These are phyloP conservation scores for Myotis brandtii DNA, from an alignment of 2,113 vertebrate genomes.

Conservation along the genomic window DNA sequence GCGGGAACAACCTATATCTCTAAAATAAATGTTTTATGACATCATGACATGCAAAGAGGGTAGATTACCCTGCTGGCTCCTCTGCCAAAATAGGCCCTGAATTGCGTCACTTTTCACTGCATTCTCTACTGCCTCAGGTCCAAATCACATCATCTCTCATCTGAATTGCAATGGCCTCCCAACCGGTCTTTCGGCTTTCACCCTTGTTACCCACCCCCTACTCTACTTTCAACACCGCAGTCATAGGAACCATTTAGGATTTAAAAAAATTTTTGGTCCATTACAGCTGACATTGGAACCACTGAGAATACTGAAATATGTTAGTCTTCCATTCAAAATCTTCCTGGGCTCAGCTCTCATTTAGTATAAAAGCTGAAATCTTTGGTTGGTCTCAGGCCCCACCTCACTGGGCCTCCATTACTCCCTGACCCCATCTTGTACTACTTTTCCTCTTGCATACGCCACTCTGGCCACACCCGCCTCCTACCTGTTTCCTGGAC, in stretches of 20 bases:
- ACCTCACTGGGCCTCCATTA: background rate
- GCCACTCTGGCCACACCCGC: background rate
- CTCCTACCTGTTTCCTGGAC: background rate
- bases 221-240: background rate
- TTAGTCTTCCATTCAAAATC: background rate
- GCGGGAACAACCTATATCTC: background rate
- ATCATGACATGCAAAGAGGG: background rate
- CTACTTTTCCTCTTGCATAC: background rate
- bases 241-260: background rate
- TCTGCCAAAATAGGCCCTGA: background rate
- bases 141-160: background rate
- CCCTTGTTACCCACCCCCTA: background rate
- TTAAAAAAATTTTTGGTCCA: background rate
- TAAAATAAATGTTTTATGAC: background rate
- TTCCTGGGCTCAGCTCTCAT: background rate
- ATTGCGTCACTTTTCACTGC: background rate
- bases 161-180: background rate
- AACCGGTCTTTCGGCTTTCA: background rate
- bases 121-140: rapidly evolving
- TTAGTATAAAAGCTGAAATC: background rate
- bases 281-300: background rate
- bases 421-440: background rate
- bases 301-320: background rate
- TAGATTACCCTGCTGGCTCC: background rate
- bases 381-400: background rate